Conservation (phyloP, 2,797 vertebrate species). For the Neosalanx taihuensis region DNA sequence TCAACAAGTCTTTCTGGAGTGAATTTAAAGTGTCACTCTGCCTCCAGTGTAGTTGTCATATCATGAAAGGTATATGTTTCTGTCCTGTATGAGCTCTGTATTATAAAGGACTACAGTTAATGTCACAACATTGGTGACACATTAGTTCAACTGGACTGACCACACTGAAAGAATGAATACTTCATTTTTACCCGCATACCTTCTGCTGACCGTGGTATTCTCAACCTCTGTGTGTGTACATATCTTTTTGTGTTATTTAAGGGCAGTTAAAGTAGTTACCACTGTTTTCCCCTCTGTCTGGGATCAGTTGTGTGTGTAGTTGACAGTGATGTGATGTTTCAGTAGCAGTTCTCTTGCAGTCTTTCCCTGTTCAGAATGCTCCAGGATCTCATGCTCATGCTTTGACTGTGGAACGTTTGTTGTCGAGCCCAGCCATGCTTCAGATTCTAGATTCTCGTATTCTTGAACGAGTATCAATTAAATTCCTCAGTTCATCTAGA, state of each 20-base stretch:
- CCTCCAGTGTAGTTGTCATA: not conserved
- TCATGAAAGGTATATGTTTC: too few species aligned
- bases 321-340: not conserved
- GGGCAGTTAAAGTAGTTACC: not conserved
- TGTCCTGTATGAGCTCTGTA: too few species aligned
- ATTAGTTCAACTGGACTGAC: not conserved
- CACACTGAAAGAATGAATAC: not conserved
- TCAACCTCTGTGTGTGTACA: conserved; percentile 18
- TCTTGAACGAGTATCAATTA: not conserved
- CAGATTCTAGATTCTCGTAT: not conserved
- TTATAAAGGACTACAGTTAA: too few species aligned
- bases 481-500: not conserved
- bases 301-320: not conserved
- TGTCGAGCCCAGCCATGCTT: not conserved
- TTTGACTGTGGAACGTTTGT: not conserved
- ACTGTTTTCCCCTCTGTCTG: not conserved
- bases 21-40: not conserved
- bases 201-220: not conserved
- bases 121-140: too few species aligned
- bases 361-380: not conserved
- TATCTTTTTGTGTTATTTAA: not conserved
- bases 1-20: not conserved
- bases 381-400: not conserved
- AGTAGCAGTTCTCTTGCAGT: not conserved
- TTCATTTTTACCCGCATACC: not conserved